phyloP scores from a whole-genome alignment of 2,888 invertebrate species.

The Lottia scabra region DNA sequence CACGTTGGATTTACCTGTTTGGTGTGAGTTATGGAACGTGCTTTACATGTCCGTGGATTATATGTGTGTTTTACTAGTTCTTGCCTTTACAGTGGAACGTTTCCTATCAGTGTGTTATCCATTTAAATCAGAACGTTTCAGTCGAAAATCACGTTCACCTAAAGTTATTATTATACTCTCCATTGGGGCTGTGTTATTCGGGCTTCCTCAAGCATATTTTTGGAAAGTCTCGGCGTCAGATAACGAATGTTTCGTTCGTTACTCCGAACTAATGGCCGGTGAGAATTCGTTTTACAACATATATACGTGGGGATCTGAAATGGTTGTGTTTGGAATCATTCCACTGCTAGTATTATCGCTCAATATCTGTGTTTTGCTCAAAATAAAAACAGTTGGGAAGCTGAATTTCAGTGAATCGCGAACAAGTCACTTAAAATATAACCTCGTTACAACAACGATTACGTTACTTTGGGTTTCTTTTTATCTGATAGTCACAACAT shows the following conservation, averaged over 20 bases:
- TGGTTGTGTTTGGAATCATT: constrained; percentile 43
- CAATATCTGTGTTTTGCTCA: constrained; percentile 47
- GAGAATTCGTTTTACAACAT: constrained; percentile 33
- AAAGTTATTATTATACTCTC: constrained; percentile 48
- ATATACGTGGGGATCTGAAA: constrained; percentile 47
- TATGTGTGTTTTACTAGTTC: constrained; percentile 57
- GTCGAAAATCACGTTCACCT: constrained; percentile 49
- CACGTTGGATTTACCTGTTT: constrained; percentile 37
- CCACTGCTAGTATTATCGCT: constrained; percentile 43
- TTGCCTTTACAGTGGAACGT: constrained; percentile 62
- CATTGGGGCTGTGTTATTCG: constrained; percentile 35
- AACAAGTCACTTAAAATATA: neutral
- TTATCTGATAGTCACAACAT: constrained; percentile 52
- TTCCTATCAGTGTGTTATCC: constrained; percentile 55
- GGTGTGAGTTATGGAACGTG: constrained; percentile 57
- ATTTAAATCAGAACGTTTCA: constrained; percentile 54
- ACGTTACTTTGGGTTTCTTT: constrained; percentile 55
- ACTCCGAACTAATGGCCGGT: constrained; percentile 24
- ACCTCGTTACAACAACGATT: constrained; percentile 48
- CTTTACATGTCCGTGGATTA: constrained; percentile 57
- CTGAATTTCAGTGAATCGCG: constrained; percentile 8
- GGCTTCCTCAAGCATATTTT: constrained; percentile 55
- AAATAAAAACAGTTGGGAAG: constrained; percentile 44
- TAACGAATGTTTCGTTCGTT: constrained; percentile 23
- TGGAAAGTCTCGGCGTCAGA: constrained; percentile 45